These are phyloP conservation scores for Rhinophrynus dorsalis DNA, from an alignment of 2,797 vertebrate genomes.

Conservation along the genomic window DNA sequence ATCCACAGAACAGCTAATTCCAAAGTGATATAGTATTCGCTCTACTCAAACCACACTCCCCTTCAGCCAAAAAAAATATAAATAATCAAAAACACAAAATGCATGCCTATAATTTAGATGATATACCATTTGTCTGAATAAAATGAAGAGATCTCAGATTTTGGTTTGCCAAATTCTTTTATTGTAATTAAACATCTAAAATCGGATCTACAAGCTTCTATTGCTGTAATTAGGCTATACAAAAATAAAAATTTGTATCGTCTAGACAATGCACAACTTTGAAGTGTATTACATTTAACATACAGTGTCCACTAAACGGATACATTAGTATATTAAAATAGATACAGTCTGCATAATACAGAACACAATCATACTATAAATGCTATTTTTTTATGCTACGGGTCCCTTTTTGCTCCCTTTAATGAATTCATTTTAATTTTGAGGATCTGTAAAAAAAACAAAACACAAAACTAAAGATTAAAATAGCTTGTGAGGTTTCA, in stretches of 20 bases:
- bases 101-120: constrained; percentile 3
- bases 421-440: too few species aligned
- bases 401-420: neutral
- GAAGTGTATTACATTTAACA: constrained; percentile 70
- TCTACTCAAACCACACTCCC: neutral
- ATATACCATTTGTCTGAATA: constrained; percentile 65
- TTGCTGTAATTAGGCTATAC: constrained; percentile 76
- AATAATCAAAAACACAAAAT: constrained; percentile 36
- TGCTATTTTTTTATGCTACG: neutral
- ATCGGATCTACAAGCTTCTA: constrained; percentile 81
- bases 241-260: constrained; percentile 82
- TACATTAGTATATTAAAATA: constrained; percentile 68
- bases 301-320: constrained; percentile 72
- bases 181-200: constrained; percentile 83
- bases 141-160: constrained; percentile 80
- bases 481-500: too few species aligned
- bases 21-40: neutral
- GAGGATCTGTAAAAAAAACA: too few species aligned
- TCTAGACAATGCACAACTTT: constrained; percentile 74
- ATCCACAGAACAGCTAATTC: neutral
- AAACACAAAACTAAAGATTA: constrained; percentile 29
- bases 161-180: constrained; percentile 83
- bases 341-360: constrained; percentile 70
- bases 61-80: neutral
- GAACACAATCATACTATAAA: constrained; percentile 64